Percentiles rank a stretch among this genome's conserved stretches.
These are phyloP conservation scores for Sycobia sp. DNA, from an alignment of 1,140 invertebrate species.

Conservation along the genomic window DNA sequence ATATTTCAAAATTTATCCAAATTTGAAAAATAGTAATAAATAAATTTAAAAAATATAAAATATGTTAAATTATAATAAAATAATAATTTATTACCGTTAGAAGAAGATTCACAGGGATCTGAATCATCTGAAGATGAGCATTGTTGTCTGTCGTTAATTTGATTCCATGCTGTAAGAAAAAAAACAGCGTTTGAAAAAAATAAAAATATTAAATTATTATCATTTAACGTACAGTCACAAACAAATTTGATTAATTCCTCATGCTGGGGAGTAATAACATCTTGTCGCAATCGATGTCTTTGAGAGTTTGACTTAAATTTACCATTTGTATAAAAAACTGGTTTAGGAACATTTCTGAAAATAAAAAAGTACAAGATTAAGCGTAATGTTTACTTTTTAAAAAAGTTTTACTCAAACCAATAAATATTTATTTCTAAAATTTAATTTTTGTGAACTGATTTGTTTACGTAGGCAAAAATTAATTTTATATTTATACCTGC, in stretches of 20 bases:
- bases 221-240: conserved; percentile 68
- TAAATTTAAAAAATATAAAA: conserved; percentile 1
- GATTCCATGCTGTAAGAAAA: conserved; percentile 51
- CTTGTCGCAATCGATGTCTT: conserved; percentile 64
- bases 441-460: conserved; percentile 33
- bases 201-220: conserved; percentile 10
- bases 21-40: background rate
- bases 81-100: conserved; percentile 36
- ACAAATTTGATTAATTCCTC: conserved; percentile 77
- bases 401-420: too few species aligned
- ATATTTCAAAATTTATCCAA: background rate
- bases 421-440: conserved; percentile 10
- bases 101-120: conserved; percentile 41
- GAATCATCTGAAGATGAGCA: conserved; percentile 46
- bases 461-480: background rate
- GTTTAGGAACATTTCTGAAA: conserved; percentile 69
- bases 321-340: conserved; percentile 73
- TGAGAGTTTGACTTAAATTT: conserved; percentile 67
- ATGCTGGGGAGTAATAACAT: conserved; percentile 73
- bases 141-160: conserved; percentile 47
- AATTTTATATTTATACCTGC: conserved; percentile 59
- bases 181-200: conserved; percentile 10
- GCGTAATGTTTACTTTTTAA: too few species aligned
- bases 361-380: conserved; percentile 35
- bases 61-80: background rate